Base-by-base conservation (phyloP, 2,113 vertebrate species). In the Phodopus roborovskii region DNA sequence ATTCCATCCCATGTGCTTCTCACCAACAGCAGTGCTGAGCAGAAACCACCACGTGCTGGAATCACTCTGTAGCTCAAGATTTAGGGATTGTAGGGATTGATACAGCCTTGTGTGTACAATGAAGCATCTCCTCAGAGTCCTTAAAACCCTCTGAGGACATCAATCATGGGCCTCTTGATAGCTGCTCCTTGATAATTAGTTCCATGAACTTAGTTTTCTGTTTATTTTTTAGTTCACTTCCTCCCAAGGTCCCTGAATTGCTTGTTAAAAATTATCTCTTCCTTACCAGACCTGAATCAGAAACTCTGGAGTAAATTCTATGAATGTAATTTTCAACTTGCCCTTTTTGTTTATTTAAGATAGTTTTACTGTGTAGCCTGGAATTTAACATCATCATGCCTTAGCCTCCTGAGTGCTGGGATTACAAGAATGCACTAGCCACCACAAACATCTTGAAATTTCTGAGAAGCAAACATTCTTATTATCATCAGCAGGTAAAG, bases 181-280 rank as follows among this genome's bases (percentile, higher is more conserved):
- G 70, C 74, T 20, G 68, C 36, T 74, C 28, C 15, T 62, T 56
- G 86, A 86, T 68, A 89, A 81, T 56, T 45, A 42, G 62, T 70
- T 82, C 56, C 33, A 33, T 30, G 56, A 93, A 79, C 5, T 50
- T 90, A 30, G 58, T 24, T 42, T 89, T 82, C 36, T 19, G 91
- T 10, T 60, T 8, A 73, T 60, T 82, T 89, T 71, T 15, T 48
- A 62, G 48, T 88, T 36, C 53, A 89, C 33, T 15, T 64, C 30
- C 8, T 62, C 93, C 50, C 62, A 60, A 60, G 24, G 20, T 82
- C 62, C 10, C 60, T 19, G 4, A 75, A 94, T 86, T 91, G 13
- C 78, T 94, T 90, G 28, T 53, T 90, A 78, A 95, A 96, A 83
- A 79, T 92, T 62, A 28, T 84, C n/a, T 87, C 56, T 94, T 64